Percentiles rank a stretch among this genome's conserved stretches.
phyloP scores from a whole-genome alignment of 2,888 invertebrate species.

The Monochamus alternatus region DNA sequence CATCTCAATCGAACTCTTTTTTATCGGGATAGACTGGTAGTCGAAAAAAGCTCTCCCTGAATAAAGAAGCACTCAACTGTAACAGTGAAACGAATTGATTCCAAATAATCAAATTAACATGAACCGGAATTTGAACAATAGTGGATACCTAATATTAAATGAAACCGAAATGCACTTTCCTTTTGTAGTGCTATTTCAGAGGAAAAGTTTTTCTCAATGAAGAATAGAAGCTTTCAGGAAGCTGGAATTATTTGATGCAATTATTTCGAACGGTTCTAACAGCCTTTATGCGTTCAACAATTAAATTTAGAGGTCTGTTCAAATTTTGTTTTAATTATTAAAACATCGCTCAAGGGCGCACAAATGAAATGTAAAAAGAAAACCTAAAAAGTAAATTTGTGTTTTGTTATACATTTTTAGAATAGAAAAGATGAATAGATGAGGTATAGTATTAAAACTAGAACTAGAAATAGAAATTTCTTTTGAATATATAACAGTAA shows the following conservation, averaged over 20 bases:
- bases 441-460: too few relatives aligned
- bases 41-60: constrained; percentile 6
- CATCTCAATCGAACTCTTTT: constrained; percentile 6
- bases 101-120: constrained; percentile 24
- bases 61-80: constrained; percentile 18
- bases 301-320: background rate
- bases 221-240: background rate
- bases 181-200: background rate
- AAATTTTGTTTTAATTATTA: background rate
- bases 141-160: constrained; percentile 1
- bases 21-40: background rate
- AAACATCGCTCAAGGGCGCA: background rate
- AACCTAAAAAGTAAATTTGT: too few relatives aligned
- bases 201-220: constrained; percentile 3
- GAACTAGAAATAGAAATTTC: too few relatives aligned
- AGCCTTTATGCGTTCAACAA: background rate
- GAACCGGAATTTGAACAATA: constrained; percentile 24
- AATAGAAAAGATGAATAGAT: too few relatives aligned
- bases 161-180: background rate
- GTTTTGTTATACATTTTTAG: too few relatives aligned
- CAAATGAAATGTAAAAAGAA: too few relatives aligned
- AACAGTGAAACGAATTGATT: constrained; percentile 24
- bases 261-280: background rate
- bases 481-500: too few relatives aligned
- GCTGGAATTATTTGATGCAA: background rate